Evolutionary conservation across 2,113 vertebrate genomes (phyloP).

Genomic region (Semnopithecus entellus): DNA sequence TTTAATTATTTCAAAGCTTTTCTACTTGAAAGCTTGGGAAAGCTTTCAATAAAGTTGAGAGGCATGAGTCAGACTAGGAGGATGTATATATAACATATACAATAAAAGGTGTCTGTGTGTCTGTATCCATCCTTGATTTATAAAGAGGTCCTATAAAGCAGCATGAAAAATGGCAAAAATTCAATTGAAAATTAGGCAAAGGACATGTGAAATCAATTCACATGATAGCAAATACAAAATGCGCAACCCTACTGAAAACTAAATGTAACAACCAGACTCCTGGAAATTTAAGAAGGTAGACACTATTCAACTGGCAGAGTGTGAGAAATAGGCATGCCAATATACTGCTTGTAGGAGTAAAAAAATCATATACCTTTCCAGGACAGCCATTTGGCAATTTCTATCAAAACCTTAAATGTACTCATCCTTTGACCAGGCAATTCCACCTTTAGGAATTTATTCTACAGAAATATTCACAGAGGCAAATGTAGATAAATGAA

Average conservation of each 20-base stretch:
- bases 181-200: background rate
- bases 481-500: background rate
- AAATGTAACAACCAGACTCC: background rate
- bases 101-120: background rate
- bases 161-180: background rate
- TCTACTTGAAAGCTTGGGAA: background rate
- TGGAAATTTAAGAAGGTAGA: background rate
- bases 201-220: background rate
- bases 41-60: background rate
- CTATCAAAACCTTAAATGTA: background rate
- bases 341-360: background rate
- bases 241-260: background rate
- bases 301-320: background rate
- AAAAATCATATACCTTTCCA: background rate
- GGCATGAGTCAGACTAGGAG: background rate
- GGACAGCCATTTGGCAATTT: background rate
- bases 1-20: conserved; percentile 1
- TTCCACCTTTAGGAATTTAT: background rate
- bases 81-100: background rate
- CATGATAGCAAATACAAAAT: background rate
- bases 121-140: background rate
- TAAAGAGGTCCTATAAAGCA: background rate
- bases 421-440: background rate
- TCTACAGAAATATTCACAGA: background rate
- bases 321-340: background rate